phyloP scores from a whole-genome alignment of 2,113 vertebrate genomes.

The Sardina pilchardus region DNA sequence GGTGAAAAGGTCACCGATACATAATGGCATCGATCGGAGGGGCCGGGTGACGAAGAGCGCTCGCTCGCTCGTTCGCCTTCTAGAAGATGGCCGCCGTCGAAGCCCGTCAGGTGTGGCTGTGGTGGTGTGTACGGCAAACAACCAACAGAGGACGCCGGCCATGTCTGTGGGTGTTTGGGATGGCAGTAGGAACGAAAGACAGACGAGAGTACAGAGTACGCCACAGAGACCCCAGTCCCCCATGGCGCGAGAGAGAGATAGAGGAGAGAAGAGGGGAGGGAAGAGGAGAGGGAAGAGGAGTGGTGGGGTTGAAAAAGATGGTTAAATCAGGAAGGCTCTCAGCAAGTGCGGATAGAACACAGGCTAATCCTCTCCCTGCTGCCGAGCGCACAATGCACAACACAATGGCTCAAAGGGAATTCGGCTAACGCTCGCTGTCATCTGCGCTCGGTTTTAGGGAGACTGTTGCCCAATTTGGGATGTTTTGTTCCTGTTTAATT shows the following conservation, averaged over 20 bases:
- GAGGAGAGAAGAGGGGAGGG: neutral
- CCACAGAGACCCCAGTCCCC: neutral
- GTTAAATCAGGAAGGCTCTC: conserved; percentile 40
- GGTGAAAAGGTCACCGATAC: conserved; percentile 5
- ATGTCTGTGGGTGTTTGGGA: neutral
- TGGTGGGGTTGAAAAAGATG: conserved; percentile 32
- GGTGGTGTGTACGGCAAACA: neutral
- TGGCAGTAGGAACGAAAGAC: neutral
- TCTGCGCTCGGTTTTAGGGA: conserved; percentile 32
- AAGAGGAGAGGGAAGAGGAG: neutral
- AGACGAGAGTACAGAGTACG: neutral
- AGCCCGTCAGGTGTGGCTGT: neutral
- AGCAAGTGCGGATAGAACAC: conserved; percentile 30
- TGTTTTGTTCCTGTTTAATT: conserved; percentile 20
- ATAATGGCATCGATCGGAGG: neutral
- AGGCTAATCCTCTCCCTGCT: conserved; percentile 39
- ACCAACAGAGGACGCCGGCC: neutral
- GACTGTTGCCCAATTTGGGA: conserved; percentile 29
- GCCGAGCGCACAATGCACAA: conserved; percentile 37
- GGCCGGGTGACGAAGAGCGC: neutral
- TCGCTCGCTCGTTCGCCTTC: neutral
- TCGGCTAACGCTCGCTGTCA: conserved; percentile 25
- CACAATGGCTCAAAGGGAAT: conserved; percentile 40
- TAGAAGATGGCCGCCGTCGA: neutral
- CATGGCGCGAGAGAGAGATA: conserved; percentile 10